Evolutionary conservation across 1,140 invertebrate genomes (phyloP).

Genomic region (Helicoverpa armigera): DNA sequence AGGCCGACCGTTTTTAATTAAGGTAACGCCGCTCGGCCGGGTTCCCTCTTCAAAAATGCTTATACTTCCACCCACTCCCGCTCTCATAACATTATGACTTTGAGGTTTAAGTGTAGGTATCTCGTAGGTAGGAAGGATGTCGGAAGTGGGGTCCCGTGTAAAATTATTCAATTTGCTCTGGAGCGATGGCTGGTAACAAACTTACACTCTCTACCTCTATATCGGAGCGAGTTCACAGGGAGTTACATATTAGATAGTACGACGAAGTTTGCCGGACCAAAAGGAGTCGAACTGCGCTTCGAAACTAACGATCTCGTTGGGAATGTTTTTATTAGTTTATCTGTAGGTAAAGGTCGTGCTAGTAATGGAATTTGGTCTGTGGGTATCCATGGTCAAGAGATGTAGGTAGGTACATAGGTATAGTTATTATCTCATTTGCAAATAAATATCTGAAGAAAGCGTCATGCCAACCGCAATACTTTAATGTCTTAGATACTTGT

Average conservation of each 20-base stretch:
- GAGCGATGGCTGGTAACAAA: neutral
- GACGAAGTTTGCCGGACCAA: neutral
- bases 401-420: too few relatives aligned
- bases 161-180: slow-evolving; percentile 27
- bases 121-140: neutral
- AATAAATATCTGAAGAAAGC: neutral
- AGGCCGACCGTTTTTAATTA: neutral
- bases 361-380: neutral
- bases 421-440: neutral
- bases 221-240: neutral
- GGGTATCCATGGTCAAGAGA: too few relatives aligned
- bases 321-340: neutral
- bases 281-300: neutral
- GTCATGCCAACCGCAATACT: too few relatives aligned
- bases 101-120: slow-evolving; percentile 16
- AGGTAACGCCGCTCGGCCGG: neutral
- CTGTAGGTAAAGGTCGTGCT: neutral
- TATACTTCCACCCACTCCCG: slow-evolving; percentile 15
- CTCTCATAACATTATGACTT: slow-evolving; percentile 27
- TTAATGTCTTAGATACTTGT: too few relatives aligned
- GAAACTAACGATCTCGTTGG: neutral
- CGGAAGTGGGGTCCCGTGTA: slow-evolving; percentile 14
- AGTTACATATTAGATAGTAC: neutral
- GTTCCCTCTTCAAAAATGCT: slow-evolving; percentile 30
- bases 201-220: neutral